These are phyloP conservation scores for Papilio protenor DNA, from an alignment of 2,888 invertebrate genomes.

Conservation along the genomic window DNA sequence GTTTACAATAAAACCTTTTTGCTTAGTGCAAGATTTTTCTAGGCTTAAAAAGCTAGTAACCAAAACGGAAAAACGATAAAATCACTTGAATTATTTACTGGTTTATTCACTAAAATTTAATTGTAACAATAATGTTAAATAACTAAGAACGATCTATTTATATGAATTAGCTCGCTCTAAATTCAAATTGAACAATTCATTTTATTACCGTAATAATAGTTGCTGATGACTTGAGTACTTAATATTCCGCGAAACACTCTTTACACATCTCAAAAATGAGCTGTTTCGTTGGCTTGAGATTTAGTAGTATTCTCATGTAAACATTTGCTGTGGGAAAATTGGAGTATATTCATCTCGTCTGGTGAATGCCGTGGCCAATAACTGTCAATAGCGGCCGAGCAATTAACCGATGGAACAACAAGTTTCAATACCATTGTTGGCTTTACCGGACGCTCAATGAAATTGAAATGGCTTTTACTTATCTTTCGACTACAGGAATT, in stretches of 20 bases:
- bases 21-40: neutral
- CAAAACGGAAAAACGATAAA: neutral
- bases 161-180: too few relatives aligned
- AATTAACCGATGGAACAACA: conserved; percentile 39
- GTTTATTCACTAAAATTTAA: neutral
- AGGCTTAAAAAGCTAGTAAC: neutral
- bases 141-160: too few relatives aligned
- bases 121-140: neutral
- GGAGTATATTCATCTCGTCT: conserved; percentile 19
- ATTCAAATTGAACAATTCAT: too few relatives aligned
- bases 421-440: conserved; percentile 32
- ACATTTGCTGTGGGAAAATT: conserved; percentile 24
- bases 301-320: conserved; percentile 1
- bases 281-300: neutral
- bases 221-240: too few relatives aligned
- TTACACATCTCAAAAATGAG: too few relatives aligned
- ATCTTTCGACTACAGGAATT: conserved; percentile 28
- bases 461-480: conserved; percentile 31
- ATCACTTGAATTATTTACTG: neutral
- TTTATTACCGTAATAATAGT: too few relatives aligned
- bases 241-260: too few relatives aligned
- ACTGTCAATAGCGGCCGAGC: conserved; percentile 32
- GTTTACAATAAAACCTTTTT: conserved; percentile 21
- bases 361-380: conserved; percentile 26
- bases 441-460: neutral